A percentile compares a stretch with the other conserved stretches of the same genome.
Conservation (phyloP, 2,113 vertebrate species). For the Amblyornis subalaris region DNA sequence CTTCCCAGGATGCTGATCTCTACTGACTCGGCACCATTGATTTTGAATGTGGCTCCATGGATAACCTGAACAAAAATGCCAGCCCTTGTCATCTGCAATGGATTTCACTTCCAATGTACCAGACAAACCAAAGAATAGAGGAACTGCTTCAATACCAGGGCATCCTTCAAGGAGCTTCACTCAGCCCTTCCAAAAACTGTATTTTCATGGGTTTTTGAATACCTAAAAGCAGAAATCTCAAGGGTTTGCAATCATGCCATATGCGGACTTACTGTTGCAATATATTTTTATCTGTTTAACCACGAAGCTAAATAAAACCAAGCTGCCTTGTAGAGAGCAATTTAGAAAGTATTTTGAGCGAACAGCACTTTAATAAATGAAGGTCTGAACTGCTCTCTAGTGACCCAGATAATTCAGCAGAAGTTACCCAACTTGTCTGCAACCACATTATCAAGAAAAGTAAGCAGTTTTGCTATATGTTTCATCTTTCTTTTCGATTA, state of each 20-base stretch:
- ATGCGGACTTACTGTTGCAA: neutral
- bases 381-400: neutral
- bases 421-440: neutral
- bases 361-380: constrained; percentile 34
- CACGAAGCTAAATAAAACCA: constrained; percentile 7
- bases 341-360: neutral
- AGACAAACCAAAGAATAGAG: neutral
- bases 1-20: neutral
- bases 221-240: neutral
- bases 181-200: neutral
- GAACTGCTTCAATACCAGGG: accelerated
- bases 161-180: neutral
- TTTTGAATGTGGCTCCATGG: neutral
- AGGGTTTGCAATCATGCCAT: neutral
- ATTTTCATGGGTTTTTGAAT: neutral
- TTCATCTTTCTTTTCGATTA: neutral
- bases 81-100: neutral
- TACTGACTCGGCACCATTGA: neutral
- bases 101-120: neutral
- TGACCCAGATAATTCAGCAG: neutral
- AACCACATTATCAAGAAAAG: neutral
- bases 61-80: neutral
- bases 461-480: neutral
- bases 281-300: constrained; percentile 24
- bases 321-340: neutral